phyloP scores from a whole-genome alignment of 2,797 vertebrate species.

The Pelodytes ibericus region DNA sequence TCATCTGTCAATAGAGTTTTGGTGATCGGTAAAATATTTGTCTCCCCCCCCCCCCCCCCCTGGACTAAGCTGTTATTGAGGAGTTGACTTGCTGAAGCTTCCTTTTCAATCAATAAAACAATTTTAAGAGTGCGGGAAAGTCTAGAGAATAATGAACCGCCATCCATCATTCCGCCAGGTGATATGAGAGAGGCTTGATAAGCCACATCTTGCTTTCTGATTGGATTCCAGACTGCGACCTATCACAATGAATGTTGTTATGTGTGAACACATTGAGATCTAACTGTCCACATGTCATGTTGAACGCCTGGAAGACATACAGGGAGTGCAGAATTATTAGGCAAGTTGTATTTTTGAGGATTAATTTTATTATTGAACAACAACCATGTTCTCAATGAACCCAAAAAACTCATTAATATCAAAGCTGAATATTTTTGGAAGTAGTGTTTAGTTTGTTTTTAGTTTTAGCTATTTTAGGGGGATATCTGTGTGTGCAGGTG shows the following conservation, averaged over 20 bases:
- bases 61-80: constrained; percentile 2
- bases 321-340: too few relatives aligned
- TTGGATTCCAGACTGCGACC: constrained; percentile 8
- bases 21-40: constrained; percentile 22
- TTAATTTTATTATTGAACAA: too few relatives aligned
- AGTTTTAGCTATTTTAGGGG: too few relatives aligned
- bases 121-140: constrained; percentile 1
- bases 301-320: background rate
- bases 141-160: constrained; percentile 13
- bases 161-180: constrained; percentile 5
- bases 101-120: constrained; percentile 27
- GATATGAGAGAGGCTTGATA: background rate
- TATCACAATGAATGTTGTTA: constrained; percentile 13
- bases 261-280: background rate
- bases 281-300: background rate
- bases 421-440: too few relatives aligned
- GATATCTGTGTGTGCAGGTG: too few relatives aligned
- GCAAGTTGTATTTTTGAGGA: too few relatives aligned
- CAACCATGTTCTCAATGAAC: too few relatives aligned
- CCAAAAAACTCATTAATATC: too few relatives aligned
- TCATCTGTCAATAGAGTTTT: constrained; percentile 15
- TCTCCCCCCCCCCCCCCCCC: background rate
- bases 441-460: too few relatives aligned
- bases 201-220: constrained; percentile 9
- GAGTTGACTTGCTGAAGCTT: background rate